Evolutionary conservation across 2,797 vertebrate species (phyloP), one percentile per base, ranked within the genome.

Genomic region (Oryzias sinensis): DNA sequence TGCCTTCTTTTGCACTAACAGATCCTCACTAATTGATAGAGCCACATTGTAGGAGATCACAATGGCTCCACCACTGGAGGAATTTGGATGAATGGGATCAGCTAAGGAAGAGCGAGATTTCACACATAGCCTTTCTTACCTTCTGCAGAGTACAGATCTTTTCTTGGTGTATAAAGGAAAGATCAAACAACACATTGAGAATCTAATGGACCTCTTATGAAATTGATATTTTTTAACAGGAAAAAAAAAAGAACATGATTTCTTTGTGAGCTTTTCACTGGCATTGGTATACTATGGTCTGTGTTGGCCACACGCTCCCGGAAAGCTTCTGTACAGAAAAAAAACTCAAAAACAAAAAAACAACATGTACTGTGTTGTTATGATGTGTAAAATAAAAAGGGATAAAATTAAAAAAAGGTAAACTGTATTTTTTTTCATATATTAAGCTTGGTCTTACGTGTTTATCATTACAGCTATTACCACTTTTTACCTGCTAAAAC

Each of bases 301-400:
- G 74, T 67, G 79, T 82, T 56, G 84, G 92, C 94, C 93, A 91
- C 88, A 85, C 91, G 92, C 91, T 92, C 87, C 54, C 25, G 56
- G 65, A 75, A 82, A 85, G 89, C 87, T 75, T 84, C 89, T 96
- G 91, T 96, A 95, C 92, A 95, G 90, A 94, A 90, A 87, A 37
- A 13, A 4, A 37, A 37, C 4, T 27, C 5, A 5, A 37, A 37
- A 37, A 3, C 11, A 37, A 37, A 27, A 91, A 90, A 80, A 91
- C 90, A 93, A 93, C 94, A 95, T 93, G 88, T 84, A 88, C 89
- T 90, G 92, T 95, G 93, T 94, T 95, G 91, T 93, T 94, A 92
- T 91, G 91, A 95, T 94, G 93, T 95, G 93, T 95, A 92, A 93
- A 95, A 95, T 94, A 90, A 89, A 89, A 86, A 75, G 64, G 91